phyloP scores from a whole-genome alignment of 2,888 invertebrate genomes.

The Scotopteryx bipunctaria region DNA sequence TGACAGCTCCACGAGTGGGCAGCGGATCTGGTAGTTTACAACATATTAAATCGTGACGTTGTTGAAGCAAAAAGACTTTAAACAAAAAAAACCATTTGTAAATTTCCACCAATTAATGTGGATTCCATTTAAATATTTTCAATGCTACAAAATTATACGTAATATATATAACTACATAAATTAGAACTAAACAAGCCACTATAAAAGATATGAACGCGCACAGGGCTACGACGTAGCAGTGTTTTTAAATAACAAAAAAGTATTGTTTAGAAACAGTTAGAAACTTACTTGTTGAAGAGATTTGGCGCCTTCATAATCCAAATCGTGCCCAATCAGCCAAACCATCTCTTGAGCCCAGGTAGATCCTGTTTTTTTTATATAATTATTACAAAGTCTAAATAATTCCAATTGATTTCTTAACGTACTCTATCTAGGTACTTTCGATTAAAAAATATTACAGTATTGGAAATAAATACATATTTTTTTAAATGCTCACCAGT shows the following conservation, averaged over 20 bases:
- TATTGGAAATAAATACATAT: neutral
- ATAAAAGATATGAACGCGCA: neutral
- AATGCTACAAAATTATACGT: no score
- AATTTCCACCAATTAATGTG: no score
- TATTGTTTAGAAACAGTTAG: no score
- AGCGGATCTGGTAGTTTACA: slow-evolving; percentile 78
- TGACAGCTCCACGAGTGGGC: slow-evolving; percentile 89
- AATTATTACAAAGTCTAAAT: no score
- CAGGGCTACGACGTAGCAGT: slow-evolving; percentile 14
- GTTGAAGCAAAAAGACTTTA: neutral
- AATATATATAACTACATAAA: no score
- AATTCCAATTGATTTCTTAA: no score
- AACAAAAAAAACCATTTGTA: no score
- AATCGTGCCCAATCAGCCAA: slow-evolving; percentile 92
- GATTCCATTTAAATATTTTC: no score
- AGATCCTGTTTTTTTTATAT: no score
- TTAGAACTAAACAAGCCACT: neutral
- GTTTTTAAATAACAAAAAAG: neutral
- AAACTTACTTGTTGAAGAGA: slow-evolving; percentile 75
- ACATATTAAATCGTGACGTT: neutral
- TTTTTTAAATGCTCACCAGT: slow-evolving; percentile 85
- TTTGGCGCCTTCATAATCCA: slow-evolving; percentile 90
- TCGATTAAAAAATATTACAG: neutral
- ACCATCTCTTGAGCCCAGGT: slow-evolving; percentile 98
- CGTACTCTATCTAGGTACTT: no score